Evolutionary conservation across 2,888 invertebrate genomes (phyloP).

Genomic region (Elegia similella): DNA sequence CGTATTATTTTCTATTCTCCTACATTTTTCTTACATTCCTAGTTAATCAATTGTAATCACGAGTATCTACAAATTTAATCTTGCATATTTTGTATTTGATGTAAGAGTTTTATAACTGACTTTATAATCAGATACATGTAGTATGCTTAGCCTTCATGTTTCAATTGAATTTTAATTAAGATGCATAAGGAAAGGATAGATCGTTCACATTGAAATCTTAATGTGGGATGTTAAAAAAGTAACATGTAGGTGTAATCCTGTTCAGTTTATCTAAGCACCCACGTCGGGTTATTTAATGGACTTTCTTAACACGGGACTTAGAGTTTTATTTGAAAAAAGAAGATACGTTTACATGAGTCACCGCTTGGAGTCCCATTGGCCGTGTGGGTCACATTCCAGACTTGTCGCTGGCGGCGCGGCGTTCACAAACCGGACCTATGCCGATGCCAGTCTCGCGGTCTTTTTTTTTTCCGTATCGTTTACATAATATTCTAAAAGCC

Average conservation of each 20-base stretch:
- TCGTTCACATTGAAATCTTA: slow-evolving; percentile 26
- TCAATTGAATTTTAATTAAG: neutral
- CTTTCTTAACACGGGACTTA: slow-evolving; percentile 63
- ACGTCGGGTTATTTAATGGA: slow-evolving; percentile 44
- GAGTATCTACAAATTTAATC: neutral
- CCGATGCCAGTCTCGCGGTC: slow-evolving; percentile 33
- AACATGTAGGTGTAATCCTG: slow-evolving; percentile 55
- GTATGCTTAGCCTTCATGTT: neutral
- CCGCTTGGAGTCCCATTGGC: slow-evolving; percentile 56
- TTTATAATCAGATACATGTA: neutral
- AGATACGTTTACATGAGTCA: slow-evolving; percentile 61
- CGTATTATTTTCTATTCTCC: no score
- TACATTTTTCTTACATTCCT: no score
- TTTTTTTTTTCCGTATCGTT: slow-evolving; percentile 32
- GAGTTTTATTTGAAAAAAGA: slow-evolving; percentile 45
- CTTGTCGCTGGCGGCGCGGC: slow-evolving; percentile 38
- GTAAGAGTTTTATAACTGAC: no score
- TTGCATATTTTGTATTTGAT: no score
- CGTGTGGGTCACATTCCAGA: slow-evolving; percentile 78
- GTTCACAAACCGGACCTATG: slow-evolving; percentile 52
- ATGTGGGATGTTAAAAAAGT: slow-evolving; percentile 40
- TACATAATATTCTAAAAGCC: slow-evolving; percentile 15
- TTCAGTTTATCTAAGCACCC: slow-evolving; percentile 62
- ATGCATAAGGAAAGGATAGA: slow-evolving; percentile 15
- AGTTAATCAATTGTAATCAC: neutral